Evolutionary conservation across 1,140 invertebrate species (phyloP).

Genomic region (Hypothenemus hampei): DNA sequence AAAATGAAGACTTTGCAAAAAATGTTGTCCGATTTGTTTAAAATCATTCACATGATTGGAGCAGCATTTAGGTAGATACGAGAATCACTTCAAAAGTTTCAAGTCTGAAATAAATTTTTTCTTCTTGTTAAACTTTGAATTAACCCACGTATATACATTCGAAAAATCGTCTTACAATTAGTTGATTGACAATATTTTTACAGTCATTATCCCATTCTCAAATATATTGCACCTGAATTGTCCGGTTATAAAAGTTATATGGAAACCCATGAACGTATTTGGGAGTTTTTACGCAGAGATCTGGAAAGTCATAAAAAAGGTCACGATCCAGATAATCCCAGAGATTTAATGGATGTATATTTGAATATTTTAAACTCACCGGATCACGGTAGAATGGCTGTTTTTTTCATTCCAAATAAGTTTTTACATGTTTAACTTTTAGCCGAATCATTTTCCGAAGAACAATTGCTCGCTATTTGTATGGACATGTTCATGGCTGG

Average conservation of each 20-base stretch:
- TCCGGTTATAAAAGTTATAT: constrained; percentile 73
- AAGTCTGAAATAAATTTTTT: neutral
- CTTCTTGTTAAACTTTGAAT: neutral
- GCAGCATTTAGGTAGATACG: constrained; percentile 43
- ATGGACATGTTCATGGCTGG: constrained; percentile 76
- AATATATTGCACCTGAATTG: constrained; percentile 64
- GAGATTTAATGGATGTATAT: constrained; percentile 84
- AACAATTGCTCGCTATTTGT: constrained; percentile 70
- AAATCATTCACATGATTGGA: constrained; percentile 72
- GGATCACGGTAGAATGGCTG: constrained; percentile 4
- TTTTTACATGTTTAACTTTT: no score
- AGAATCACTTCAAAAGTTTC: neutral
- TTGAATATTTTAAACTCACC: constrained; percentile 59
- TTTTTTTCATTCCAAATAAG: neutral
- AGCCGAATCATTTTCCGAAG: constrained; percentile 52
- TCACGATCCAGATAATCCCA: constrained; percentile 57
- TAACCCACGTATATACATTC: neutral
- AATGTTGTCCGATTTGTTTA: constrained; percentile 64
- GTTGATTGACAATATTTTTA: constrained; percentile 48
- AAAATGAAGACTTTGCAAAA: constrained; percentile 63
- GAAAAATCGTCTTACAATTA: no score
- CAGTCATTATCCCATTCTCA: constrained; percentile 72
- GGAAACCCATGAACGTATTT: constrained; percentile 62
- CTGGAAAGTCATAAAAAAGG: constrained; percentile 67
- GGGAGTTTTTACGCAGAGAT: constrained; percentile 66